Base-by-base conservation (phyloP, 2,797 vertebrate genomes). In the Oreochromis mossambicus region DNA sequence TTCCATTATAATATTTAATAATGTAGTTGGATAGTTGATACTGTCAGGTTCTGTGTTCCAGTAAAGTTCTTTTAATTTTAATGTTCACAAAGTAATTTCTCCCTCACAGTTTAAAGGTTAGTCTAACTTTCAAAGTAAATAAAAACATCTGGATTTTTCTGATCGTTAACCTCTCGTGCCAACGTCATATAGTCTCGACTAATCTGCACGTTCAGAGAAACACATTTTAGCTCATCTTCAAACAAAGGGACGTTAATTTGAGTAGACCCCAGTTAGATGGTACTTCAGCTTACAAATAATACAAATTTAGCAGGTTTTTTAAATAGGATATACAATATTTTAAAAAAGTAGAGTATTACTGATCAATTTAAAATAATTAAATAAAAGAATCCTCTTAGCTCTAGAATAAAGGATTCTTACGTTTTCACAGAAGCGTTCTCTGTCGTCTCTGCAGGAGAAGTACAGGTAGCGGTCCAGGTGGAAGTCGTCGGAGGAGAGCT, bases 391-490 rank as follows among this genome's bases (percentile, higher is more conserved):
- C 34, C 19, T 36, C 14, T 4, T 5, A 19, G 11, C 32, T 38
- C 41, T 38, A 55, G 8, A 41, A 21, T 8, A 24, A 24, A 24
- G 13, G 12, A 63, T 26, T 8, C 97, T 96, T 94, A 99, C 99
- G 0, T 97, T 97, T 93, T 99, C 98, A 89, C 99, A 99, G 93
- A 99, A 98, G 17, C 97, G 96, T 13, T 99, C 99, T 0, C 98
- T 96, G 90, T 99, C 99, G 1, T 99, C 98, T 4, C 98, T 94
- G 93, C 99, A 99, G 1, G 98, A 95, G 0, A 99, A 98, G 94
- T 97, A 99, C 3, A 99, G 97, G 73, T 99, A 97, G 1, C 99
- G 94, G 92, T 99, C 99, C 32, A 99, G 94, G 91, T 99, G 99
- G 94, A 99, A 99, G 92, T 97, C 96, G 7, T 99, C 98, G 0